phyloP scores from a whole-genome alignment of 2,113 vertebrate genomes.

The Sterna hirundo region DNA sequence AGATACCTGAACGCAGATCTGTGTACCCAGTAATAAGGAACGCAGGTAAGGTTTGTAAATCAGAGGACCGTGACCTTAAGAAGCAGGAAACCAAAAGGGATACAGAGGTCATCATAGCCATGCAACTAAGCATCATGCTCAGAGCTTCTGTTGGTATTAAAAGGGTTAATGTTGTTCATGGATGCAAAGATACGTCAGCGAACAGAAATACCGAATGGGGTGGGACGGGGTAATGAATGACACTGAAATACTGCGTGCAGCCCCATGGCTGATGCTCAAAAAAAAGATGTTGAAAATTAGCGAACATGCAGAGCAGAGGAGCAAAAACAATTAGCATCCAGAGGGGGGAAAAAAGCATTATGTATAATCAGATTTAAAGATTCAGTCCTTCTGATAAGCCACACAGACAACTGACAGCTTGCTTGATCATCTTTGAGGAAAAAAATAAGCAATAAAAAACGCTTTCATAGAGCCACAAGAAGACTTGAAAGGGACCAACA shows the following conservation, averaged over 20 bases:
- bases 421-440: neutral
- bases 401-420: neutral
- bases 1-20: neutral
- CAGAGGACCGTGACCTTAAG: neutral
- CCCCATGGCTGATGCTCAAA: neutral
- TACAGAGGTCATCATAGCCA: neutral
- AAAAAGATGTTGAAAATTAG: neutral
- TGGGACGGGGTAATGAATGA: neutral
- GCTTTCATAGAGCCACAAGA: neutral
- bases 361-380: slow-evolving; percentile 24
- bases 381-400: neutral
- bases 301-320: neutral
- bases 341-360: neutral
- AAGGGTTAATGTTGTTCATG: neutral
- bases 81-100: neutral
- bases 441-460: neutral
- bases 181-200: neutral
- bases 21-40: neutral
- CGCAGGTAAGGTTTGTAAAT: neutral
- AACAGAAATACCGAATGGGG: neutral
- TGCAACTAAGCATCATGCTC: neutral
- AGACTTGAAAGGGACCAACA: neutral
- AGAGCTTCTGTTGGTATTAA: neutral
- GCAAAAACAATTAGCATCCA: neutral
- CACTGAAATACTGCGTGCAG: neutral